These are phyloP conservation scores for Typhlichthys subterraneus DNA, from an alignment of 2,797 vertebrate species.

Conservation along the genomic window DNA sequence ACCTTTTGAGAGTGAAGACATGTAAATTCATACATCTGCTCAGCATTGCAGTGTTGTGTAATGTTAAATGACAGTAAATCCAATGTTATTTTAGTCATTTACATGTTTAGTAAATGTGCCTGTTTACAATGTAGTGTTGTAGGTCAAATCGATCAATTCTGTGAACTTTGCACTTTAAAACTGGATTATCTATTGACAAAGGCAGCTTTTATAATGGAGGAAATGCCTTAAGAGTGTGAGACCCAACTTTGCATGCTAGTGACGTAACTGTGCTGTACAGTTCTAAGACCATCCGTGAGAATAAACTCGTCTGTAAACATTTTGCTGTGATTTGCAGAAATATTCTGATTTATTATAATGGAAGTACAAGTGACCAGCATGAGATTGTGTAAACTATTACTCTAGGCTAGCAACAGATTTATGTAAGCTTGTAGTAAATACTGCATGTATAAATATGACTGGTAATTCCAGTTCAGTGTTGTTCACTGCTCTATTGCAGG, in stretches of 20 bases:
- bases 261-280: constrained; percentile 60
- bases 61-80: constrained; percentile 46
- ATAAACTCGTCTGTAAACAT: constrained; percentile 66
- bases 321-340: not conserved
- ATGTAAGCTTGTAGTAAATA: not conserved
- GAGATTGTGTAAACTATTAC: too few species aligned
- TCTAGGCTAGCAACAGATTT: too few species aligned
- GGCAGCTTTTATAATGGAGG: constrained; percentile 75
- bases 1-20: constrained; percentile 37
- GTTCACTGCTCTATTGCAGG: not conserved
- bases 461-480: not conserved
- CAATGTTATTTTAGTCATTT: constrained; percentile 45
- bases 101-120: constrained; percentile 63
- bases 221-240: constrained; percentile 75
- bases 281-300: constrained; percentile 31
- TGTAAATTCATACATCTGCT: constrained; percentile 49
- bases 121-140: constrained; percentile 69
- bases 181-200: constrained; percentile 71
- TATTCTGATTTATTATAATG: not conserved
- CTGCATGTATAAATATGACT: not conserved
- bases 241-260: constrained; percentile 73
- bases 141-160: constrained; percentile 65
- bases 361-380: too few species aligned
- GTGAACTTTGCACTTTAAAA: constrained; percentile 81
- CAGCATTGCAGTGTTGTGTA: constrained; percentile 57